Conservation (phyloP, 2,888 invertebrate genomes). For the Zygaena filipendulae region DNA sequence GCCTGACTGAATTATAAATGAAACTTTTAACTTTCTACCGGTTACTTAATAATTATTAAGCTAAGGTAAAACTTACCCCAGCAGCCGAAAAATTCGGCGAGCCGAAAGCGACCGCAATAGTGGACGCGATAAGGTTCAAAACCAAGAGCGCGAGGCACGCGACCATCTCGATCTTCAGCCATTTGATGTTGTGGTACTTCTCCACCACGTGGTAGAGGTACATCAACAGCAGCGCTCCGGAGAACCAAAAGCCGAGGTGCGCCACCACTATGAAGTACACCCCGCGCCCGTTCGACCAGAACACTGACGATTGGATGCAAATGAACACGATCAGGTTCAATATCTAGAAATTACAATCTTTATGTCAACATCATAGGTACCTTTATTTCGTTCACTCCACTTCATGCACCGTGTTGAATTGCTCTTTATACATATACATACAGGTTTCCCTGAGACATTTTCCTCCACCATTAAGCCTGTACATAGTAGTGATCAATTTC, state of each 20-base stretch:
- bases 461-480: too few relatives aligned
- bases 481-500: too few relatives aligned
- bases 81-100: slow-evolving; percentile 75
- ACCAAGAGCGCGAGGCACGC: slow-evolving; percentile 75
- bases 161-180: slow-evolving; percentile 85
- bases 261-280: slow-evolving; percentile 82
- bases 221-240: slow-evolving; percentile 74
- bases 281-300: slow-evolving; percentile 71
- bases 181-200: slow-evolving; percentile 83
- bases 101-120: slow-evolving; percentile 74
- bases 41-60: too few relatives aligned
- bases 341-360: too few relatives aligned
- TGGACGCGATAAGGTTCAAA: slow-evolving; percentile 80
- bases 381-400: too few relatives aligned
- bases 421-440: too few relatives aligned
- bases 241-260: slow-evolving; percentile 82
- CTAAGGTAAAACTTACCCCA: too few relatives aligned
- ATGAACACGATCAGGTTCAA: slow-evolving; percentile 82
- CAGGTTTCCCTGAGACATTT: too few relatives aligned
- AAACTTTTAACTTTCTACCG: too few relatives aligned
- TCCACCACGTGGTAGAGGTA: slow-evolving; percentile 88
- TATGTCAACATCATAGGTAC: too few relatives aligned
- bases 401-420: too few relatives aligned
- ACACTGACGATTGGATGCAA: slow-evolving; percentile 74
- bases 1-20: too few relatives aligned